Conservation (phyloP, 2,888 invertebrate genomes). For the Cartodere bifasciata region DNA sequence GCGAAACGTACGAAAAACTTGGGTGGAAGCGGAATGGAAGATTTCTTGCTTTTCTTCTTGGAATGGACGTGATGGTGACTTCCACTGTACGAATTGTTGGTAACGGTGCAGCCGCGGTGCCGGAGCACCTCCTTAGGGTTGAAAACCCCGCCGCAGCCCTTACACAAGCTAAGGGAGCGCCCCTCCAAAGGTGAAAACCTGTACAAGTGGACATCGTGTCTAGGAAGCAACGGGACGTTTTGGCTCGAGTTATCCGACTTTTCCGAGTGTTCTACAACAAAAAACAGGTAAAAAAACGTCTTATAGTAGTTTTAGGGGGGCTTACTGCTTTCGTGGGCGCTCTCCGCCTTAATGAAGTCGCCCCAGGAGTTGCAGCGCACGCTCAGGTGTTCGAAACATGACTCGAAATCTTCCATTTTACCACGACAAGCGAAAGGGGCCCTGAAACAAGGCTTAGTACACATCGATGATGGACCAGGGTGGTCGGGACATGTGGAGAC, state of each 20-base stretch:
- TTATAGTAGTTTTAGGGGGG: no score
- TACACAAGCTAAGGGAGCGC: conserved; percentile 27
- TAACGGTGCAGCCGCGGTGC: conserved; percentile 22
- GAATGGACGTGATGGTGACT: conserved; percentile 17
- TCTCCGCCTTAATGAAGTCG: conserved; percentile 11
- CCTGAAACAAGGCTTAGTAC: no score
- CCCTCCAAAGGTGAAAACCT: conserved; percentile 30
- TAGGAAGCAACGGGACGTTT: conserved; percentile 25
- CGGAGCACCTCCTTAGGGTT: conserved; percentile 20
- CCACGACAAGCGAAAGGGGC: not conserved
- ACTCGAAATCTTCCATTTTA: conserved; percentile 12
- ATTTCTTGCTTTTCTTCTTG: conserved; percentile 27
- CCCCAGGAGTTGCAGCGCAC: conserved; percentile 9
- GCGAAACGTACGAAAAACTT: conserved; percentile 24
- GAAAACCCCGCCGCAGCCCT: conserved; percentile 26
- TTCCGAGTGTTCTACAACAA: no score
- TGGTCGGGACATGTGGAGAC: no score
- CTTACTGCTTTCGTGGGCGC: conserved; percentile 11
- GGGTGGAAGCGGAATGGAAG: conserved; percentile 22
- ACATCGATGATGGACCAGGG: no score
- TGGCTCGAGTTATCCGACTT: conserved; percentile 7
- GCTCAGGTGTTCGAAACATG: conserved; percentile 9
- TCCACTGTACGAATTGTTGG: no score
- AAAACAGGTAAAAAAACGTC: no score
- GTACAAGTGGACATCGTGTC: conserved; percentile 28